Conservation (phyloP, 2,888 invertebrate genomes). For the Polyommatus iphigenia region DNA sequence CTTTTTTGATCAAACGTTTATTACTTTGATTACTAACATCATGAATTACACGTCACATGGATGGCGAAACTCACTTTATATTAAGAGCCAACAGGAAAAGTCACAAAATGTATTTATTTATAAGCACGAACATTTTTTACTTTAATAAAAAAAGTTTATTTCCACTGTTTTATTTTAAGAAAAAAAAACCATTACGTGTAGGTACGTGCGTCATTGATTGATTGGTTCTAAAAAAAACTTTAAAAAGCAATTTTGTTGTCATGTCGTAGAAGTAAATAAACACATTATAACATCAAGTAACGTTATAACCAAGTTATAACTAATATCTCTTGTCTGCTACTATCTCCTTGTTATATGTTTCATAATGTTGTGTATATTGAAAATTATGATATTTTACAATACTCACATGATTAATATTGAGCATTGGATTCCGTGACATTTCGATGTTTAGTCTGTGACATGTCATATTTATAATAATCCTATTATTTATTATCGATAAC, state of each 20-base stretch:
- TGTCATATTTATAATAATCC: slow-evolving; percentile 23
- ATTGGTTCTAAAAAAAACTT: not conserved
- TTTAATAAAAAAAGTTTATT: not conserved
- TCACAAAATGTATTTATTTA: not conserved
- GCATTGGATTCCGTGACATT: slow-evolving; percentile 3
- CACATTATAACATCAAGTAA: slow-evolving; percentile 15
- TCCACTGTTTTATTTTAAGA: not conserved
- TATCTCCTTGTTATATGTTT: not conserved
- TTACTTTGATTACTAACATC: not conserved
- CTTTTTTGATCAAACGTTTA: not conserved
- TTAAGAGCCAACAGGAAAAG: not conserved
- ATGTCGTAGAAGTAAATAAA: not conserved
- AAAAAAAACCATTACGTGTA: not conserved
- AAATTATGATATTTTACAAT: not conserved
- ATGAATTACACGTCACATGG: not conserved
- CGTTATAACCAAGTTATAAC: not conserved
- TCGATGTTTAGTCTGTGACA: slow-evolving; percentile 1
- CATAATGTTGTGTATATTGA: slow-evolving; percentile 1
- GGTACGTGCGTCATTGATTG: not conserved
- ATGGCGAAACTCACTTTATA: not conserved
- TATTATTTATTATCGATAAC: slow-evolving; percentile 25
- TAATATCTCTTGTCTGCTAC: not conserved
- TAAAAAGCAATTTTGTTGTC: not conserved
- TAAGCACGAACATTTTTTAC: not conserved
- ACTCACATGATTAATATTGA: not conserved